Evolutionary conservation across 1,140 invertebrate species (phyloP), one percentile per base, ranked within the genome.

Genomic region (Drosophila repletoides): DNA sequence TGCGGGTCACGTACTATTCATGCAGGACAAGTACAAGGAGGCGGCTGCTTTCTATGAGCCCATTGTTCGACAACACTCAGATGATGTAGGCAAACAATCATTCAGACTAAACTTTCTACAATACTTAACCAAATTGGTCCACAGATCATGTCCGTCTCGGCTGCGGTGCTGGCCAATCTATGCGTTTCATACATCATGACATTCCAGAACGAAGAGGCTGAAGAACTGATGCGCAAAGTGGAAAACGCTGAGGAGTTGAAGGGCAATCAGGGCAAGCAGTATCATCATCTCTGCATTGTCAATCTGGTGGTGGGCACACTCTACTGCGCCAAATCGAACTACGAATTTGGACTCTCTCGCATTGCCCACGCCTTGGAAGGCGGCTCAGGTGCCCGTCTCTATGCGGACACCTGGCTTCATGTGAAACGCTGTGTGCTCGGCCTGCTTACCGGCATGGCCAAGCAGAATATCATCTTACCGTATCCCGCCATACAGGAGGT

Each of bases 171-270:
- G 71, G 98, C 98, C 2, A 99, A 99, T 91, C 91, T 99, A 5
- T 99, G 99, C 91, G 98, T 99, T 0, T 98, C 97, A 38, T 99
- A 99, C 88, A 99, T 99, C 69, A 98, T 99, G 97, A 99, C 97
- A 1, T 97, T 96, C 45, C 97, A 99, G 91, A 99, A 99, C 91
- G 97, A 99, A 91, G 98, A 99, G 92, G 99, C 98, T 21, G 99
- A 99, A 92, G 98, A 99, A 88, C 92, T 99, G 45, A 99, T 99
- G 97, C 93, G 98, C 46, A 89, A 90, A 92, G 98, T 99, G 70
- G 99, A 99, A 90, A 98, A 98, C 74, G 98, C 99, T 90, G 98
- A 99, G 90, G 98, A 99, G 89, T 94, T 96, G 48, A 91, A 98
- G 64, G 94, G 96, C 24, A 97, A 97, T 88, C 96, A 98, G 90